Base-by-base conservation (phyloP, 2,888 invertebrate genomes). In the Drosophila putrida region DNA sequence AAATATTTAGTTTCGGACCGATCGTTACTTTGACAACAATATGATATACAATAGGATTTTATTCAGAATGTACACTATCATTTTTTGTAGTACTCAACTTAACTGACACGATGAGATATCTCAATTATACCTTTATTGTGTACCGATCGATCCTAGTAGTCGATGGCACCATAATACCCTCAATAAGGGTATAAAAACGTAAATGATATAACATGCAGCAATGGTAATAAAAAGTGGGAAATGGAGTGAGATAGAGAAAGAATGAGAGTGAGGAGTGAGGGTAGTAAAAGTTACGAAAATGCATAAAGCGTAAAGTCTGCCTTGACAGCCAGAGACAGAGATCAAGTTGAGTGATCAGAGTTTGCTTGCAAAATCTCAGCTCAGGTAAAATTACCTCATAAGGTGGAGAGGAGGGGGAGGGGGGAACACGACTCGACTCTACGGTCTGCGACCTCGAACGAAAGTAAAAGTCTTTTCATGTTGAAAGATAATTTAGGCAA, bases 381-480 rank as follows among this genome's bases (percentile, higher is more conserved):
- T 5, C 82, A 62, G 68, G 4, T 64, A 75, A 88, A 80, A 80
- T 86, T 86, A 86, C 88, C 83, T 83, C 86, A 86, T 72, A 77
- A 0, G n/a, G n/a, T n/a, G n/a, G n/a, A n/a, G n/a, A n/a, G n/a
- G n/a, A 25, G 28, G 54, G 10, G 25, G 36, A n/a, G n/a, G n/a
- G n/a, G n/a, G n/a, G n/a, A n/a, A n/a, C n/a, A n/a, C n/a, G n/a
- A n/a, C n/a, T n/a, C n/a, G 15, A 44, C 5, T 20, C 41, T 41
- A 36, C 46, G 84, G 89, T 83, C 77, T 75, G 88, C 89, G 85
- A 89, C 85, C 88, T 86, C 89, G 74, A 90, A 90, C 80, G 91
- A 91, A 91, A 91, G 91, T 91, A 91, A 91, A 91, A 91, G 91
- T 90, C 69, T 74, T 78, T 75, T 58, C 59, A 41, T 31, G 33